phyloP scores from a whole-genome alignment of 2,113 vertebrate species.

The Psammodynastes pulverulentus region DNA sequence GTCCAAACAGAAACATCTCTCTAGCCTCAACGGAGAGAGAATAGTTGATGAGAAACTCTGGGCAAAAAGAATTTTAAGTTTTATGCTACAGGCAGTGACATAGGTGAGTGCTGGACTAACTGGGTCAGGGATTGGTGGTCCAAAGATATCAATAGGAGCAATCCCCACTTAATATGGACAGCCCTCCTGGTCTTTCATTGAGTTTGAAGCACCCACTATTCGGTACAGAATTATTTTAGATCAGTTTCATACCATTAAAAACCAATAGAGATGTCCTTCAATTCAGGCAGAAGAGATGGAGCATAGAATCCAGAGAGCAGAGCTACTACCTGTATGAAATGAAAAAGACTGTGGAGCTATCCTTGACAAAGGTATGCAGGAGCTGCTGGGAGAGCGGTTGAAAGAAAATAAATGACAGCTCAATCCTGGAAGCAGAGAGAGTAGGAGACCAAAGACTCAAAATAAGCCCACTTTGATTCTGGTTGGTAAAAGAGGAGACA shows the following conservation, averaged over 20 bases:
- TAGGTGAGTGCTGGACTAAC: not conserved
- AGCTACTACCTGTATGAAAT: not conserved
- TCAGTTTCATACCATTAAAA: not conserved
- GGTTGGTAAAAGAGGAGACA: not conserved
- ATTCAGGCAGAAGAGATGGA: not conserved
- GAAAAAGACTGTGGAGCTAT: not conserved
- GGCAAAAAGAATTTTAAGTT: not conserved
- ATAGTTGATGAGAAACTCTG: not conserved
- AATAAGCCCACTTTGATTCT: not conserved
- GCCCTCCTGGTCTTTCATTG: not conserved
- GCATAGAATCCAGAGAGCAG: not conserved
- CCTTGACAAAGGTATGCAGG: not conserved
- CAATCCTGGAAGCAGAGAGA: not conserved
- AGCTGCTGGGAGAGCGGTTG: not conserved
- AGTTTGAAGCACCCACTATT: not conserved
- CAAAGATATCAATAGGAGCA: not conserved
- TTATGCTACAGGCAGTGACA: not conserved
- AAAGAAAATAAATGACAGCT: not conserved
- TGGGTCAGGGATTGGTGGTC: not conserved
- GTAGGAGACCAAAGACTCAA: not conserved
- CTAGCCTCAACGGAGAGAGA: not conserved
- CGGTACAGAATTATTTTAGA: not conserved
- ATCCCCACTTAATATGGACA: not conserved
- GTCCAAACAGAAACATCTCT: not conserved
- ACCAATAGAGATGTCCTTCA: not conserved